Base-by-base conservation (phyloP, 2,797 vertebrate genomes). In the Champsocephalus esox region DNA sequence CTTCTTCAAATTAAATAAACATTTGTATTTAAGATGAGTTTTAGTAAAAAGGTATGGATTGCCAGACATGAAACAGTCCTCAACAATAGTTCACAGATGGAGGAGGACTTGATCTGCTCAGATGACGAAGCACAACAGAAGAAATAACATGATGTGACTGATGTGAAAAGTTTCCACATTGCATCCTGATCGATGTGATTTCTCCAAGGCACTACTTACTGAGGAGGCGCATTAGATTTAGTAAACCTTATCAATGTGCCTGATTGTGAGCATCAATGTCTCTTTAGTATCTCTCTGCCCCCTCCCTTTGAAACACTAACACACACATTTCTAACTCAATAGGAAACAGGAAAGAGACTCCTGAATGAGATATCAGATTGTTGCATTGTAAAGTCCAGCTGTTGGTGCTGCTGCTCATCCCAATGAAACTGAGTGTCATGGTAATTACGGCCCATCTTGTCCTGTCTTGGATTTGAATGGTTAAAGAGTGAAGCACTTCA, bases 331-430 rank as follows among this genome's bases (percentile, higher is more conserved):
- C 62, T 59, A 65, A 67, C 66, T 81, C 68, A 77, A 69, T 51
- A 16, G 81, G 73, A 81, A 60, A 75, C 87, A 87, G 88, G 76
- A 87, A 88, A 83, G 65, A 79, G 73, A 80, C 81, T 88, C 78
- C 77, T 81, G 77, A 86, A 79, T 87, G 85, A 89, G 80, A 73
- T 67, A 67, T 85, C 71, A 79, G 46, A 72, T 75, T 79, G 85
- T 74, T 72, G 61, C 72, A 62, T 85, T 85, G 80, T 92, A 89
- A 91, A 87, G 86, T 89, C 91, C 91, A 92, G 91, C 89, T 93
- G 92, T 66, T 89, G 82, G 59, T 45, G 68, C 58, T 70, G 58
- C 72, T 65, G 71, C 57, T 86, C 67, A 32, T 75, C 76, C 75
- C 66, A 79, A 73, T 85, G 79, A 80, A 83, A 70, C 52, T 2